Evolutionary conservation across 2,888 invertebrate genomes (phyloP).

Genomic region (Coelopa pilipes): DNA sequence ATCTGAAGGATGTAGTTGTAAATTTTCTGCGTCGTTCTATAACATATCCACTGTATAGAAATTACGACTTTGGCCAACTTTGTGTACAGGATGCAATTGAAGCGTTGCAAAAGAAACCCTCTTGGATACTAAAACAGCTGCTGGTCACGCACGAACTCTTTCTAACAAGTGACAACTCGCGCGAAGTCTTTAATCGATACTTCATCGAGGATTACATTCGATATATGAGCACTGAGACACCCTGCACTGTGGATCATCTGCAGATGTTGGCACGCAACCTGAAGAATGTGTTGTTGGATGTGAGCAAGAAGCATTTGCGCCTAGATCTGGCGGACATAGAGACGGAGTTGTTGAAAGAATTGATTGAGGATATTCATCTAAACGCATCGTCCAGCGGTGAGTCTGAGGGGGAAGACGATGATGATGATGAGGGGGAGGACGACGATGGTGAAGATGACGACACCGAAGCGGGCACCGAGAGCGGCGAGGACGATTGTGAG

Average conservation of each 20-base stretch:
- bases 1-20: constrained; percentile 56
- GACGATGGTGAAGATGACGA: constrained; percentile 43
- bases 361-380: constrained; percentile 60
- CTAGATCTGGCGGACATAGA: constrained; percentile 59
- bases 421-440: constrained; percentile 47
- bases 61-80: constrained; percentile 59
- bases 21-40: constrained; percentile 61
- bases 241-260: constrained; percentile 53
- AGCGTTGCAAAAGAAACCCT: constrained; percentile 55
- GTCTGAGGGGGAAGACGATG: constrained; percentile 42
- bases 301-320: constrained; percentile 57
- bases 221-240: constrained; percentile 52
- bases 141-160: constrained; percentile 56
- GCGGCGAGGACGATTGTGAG: constrained; percentile 42
- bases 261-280: constrained; percentile 58
- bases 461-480: constrained; percentile 42
- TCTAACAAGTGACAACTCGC: constrained; percentile 51
- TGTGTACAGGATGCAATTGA: constrained; percentile 61
- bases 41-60: constrained; percentile 63
- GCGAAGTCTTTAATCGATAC: constrained; percentile 56
- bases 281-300: constrained; percentile 57
- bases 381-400: constrained; percentile 47
- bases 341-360: constrained; percentile 60
- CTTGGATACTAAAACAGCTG: constrained; percentile 62
- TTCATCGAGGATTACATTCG: constrained; percentile 62